phyloP scores from a whole-genome alignment of 2,113 vertebrate species.

The Capricornis sumatraensis region DNA sequence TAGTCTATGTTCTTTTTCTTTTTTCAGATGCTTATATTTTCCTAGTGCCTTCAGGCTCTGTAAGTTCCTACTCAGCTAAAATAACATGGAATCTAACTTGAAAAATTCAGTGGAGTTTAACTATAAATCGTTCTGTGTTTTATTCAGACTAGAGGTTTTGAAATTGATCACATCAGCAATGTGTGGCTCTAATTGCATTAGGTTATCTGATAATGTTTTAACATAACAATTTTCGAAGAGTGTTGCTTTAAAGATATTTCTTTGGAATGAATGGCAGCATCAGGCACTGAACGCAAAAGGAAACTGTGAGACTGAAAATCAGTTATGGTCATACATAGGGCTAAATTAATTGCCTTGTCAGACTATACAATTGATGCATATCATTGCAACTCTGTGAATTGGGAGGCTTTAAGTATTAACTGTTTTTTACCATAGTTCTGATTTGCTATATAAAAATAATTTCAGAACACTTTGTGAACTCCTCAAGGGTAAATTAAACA shows the following conservation, averaged over 20 bases:
- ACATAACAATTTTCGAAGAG: slow-evolving; percentile 21
- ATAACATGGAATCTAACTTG: slow-evolving; percentile 80
- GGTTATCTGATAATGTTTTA: slow-evolving; percentile 66
- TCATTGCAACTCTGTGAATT: background rate
- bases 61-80: slow-evolving; percentile 71
- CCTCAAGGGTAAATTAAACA: background rate
- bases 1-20: slow-evolving; percentile 39
- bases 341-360: slow-evolving; percentile 18
- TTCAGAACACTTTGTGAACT: background rate
- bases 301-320: slow-evolving; percentile 6
- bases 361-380: background rate
- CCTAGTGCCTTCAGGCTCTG: slow-evolving; percentile 61
- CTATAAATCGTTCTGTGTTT: slow-evolving; percentile 79
- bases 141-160: slow-evolving; percentile 70
- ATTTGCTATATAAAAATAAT: background rate
- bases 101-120: slow-evolving; percentile 72
- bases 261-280: background rate
- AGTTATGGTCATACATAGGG: background rate
- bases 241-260: slow-evolving; percentile 47
- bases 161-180: slow-evolving; percentile 74
- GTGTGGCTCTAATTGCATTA: slow-evolving; percentile 73
- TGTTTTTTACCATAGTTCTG: background rate
- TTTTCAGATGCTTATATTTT: slow-evolving; percentile 35
- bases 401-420: background rate
- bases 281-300: background rate